Percentiles rank a stretch among this genome's conserved stretches.
phyloP scores from a whole-genome alignment of 2,888 invertebrate genomes.

The Homarus gammarus region DNA sequence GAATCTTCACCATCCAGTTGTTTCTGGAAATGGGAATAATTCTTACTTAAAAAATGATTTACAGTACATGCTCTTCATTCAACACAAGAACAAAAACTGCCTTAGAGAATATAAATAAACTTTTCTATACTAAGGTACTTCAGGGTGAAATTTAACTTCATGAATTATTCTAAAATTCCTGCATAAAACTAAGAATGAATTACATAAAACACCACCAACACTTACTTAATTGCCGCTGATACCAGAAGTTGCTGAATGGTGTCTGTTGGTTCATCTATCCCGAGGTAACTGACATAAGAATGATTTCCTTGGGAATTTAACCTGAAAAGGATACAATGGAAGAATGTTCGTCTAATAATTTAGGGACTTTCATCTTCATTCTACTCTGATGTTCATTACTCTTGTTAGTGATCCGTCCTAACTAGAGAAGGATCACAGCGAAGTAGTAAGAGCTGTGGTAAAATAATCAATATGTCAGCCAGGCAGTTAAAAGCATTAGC shows the following conservation, averaged over 20 bases:
- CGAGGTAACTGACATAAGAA: constrained; percentile 56
- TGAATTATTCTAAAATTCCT: background rate
- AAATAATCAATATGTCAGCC: too few species aligned
- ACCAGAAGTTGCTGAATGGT: constrained; percentile 49
- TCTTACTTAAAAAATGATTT: background rate
- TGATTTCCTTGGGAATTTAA: constrained; percentile 56
- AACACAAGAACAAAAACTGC: too few species aligned
- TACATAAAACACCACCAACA: background rate
- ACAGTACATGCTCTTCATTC: background rate
- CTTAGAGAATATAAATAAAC: too few species aligned
- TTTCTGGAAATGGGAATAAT: constrained; percentile 40
- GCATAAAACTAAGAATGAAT: background rate
- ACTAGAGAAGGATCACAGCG: too few species aligned
- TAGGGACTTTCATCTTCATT: too few species aligned
- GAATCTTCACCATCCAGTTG: constrained; percentile 33
- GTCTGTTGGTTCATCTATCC: constrained; percentile 65
- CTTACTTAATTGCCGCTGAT: constrained; percentile 57
- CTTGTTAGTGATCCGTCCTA: too few species aligned
- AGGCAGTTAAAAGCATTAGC: too few species aligned
- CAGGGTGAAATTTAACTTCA: too few species aligned
- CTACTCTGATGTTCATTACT: too few species aligned
- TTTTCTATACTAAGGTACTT: too few species aligned
- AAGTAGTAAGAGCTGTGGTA: too few species aligned
- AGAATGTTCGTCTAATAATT: too few species aligned
- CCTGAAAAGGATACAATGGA: constrained; percentile 37